These are phyloP conservation scores for Amphiduros pacificus DNA, from an alignment of 2,888 invertebrate species.

Conservation along the genomic window DNA sequence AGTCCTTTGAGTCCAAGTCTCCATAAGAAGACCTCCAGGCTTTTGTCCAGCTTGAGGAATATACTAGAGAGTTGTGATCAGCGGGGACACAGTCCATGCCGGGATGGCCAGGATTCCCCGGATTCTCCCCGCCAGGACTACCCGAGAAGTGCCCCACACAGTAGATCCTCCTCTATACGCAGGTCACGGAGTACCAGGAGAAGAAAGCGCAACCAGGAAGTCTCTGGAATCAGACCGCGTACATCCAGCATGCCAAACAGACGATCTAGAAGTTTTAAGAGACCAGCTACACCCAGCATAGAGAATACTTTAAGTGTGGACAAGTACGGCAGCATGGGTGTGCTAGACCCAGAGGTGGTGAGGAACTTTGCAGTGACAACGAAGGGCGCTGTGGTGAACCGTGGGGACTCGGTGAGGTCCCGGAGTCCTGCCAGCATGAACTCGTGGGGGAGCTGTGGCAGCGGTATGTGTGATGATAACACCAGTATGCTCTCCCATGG, in stretches of 20 bases:
- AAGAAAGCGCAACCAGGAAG: slow-evolving; percentile 2
- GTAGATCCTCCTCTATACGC: slow-evolving; percentile 19
- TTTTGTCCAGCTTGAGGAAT: background rate
- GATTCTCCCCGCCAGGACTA: background rate
- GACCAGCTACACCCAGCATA: slow-evolving; percentile 32
- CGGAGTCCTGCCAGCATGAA: slow-evolving; percentile 67
- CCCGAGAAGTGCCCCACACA: slow-evolving; percentile 18
- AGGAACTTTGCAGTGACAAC: slow-evolving; percentile 93
- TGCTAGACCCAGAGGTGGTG: slow-evolving; percentile 69
- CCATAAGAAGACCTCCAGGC: background rate
- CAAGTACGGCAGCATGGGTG: background rate
- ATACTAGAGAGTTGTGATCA: background rate
- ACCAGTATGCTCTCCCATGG: slow-evolving; percentile 68
- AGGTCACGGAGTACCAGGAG: background rate
- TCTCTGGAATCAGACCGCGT: slow-evolving; percentile 42
- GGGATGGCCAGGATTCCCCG: too few species aligned
- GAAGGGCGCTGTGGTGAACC: slow-evolving; percentile 86
- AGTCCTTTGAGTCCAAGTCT: background rate
- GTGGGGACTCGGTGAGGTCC: slow-evolving; percentile 85
- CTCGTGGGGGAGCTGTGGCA: slow-evolving; percentile 22
- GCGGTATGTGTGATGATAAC: slow-evolving; percentile 6
- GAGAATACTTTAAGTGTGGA: background rate
- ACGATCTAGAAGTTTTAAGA: slow-evolving; percentile 35
- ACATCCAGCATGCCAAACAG: slow-evolving; percentile 51
- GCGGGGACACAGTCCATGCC: background rate